A percentile compares a stretch with the other conserved stretches of the same genome.
Conservation (phyloP, 1,140 invertebrate genomes). For the Formica exsecta region DNA sequence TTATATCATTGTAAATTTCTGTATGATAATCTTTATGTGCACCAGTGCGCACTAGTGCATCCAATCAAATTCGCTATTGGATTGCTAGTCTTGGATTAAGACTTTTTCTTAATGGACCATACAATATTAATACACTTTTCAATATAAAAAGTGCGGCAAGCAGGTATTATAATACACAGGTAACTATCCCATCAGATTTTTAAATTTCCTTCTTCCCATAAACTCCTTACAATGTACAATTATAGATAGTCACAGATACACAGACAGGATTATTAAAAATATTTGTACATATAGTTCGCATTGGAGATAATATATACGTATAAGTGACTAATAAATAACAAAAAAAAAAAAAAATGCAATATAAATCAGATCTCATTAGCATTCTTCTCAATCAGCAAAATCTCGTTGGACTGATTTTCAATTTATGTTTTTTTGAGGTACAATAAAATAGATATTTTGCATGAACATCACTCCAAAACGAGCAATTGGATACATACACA, state of each 20-base stretch:
- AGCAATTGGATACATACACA: slow-evolving; percentile 16
- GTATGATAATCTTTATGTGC: too few species aligned
- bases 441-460: slow-evolving; percentile 49
- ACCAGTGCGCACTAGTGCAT: too few species aligned
- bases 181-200: slow-evolving; percentile 7
- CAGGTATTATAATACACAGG: slow-evolving; percentile 25
- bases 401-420: neutral
- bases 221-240: slow-evolving; percentile 48
- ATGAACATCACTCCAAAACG: slow-evolving; percentile 46
- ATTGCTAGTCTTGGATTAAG: slow-evolving; percentile 37
- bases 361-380: slow-evolving; percentile 31
- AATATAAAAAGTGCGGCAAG: slow-evolving; percentile 36
- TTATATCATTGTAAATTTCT: too few species aligned
- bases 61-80: too few species aligned
- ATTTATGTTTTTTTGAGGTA: slow-evolving; percentile 29
- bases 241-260: slow-evolving; percentile 43
- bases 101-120: slow-evolving; percentile 4
- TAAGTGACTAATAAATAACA: slow-evolving; percentile 53
- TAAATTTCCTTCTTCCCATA: neutral
- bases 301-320: slow-evolving; percentile 10
- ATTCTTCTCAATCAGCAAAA: slow-evolving; percentile 22
- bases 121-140: slow-evolving; percentile 42
- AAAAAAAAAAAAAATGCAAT: slow-evolving; percentile 44
- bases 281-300: slow-evolving; percentile 52
- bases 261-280: slow-evolving; percentile 52